Base-by-base conservation (phyloP, 2,797 vertebrate genomes). In the Margarornis squamiger region DNA sequence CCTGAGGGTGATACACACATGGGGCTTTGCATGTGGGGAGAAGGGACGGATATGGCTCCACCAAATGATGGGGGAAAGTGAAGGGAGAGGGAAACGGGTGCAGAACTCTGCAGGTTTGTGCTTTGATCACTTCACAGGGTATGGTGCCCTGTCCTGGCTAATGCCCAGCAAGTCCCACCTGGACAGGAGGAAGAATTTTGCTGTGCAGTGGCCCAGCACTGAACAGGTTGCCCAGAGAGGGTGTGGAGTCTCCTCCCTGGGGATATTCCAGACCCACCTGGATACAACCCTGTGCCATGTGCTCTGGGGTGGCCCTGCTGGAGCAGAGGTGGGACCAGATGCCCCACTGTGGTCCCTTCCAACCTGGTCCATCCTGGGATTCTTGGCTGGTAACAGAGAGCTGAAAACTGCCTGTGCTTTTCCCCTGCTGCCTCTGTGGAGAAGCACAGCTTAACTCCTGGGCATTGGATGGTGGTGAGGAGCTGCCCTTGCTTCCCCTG, bases 61-160 rank as follows among this genome's bases (percentile, higher is more conserved):
- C 8, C 16, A 76, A 14, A 30, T 9, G 23, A 8, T 41, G 73
- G 32, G 19, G 23, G 26, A 34, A 38, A 20, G 59, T 23, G 30
- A 75, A 38, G 34, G 32, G 48, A 72, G 85, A 52, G 61, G 39
- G 65, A 51, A n/a, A 17, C 11, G n/a, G 24, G 32, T 34, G 29
- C 24, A 39, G n/a, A 34, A 41, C 41, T 73, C 24, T 19, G 14
- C 10, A 9, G 34, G 19, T 34, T 48, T 2, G 2, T 48, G 58
- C 61, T 72, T 49, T 43, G 46, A 38, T 30, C 17, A 2, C 36
- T 52, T 61, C 34, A 38, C 1, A 0, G 14, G 20, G 2, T 55
- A 4, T 0, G 5, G 5, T 41, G 55, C 4, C 0, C 41, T 88
- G 0, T 63, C n/a, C 30, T 63, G 55, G 39, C 70, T 51, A 21